These are phyloP conservation scores for Synergus umbraculus DNA, from an alignment of 2,888 invertebrate species.

Conservation along the genomic window DNA sequence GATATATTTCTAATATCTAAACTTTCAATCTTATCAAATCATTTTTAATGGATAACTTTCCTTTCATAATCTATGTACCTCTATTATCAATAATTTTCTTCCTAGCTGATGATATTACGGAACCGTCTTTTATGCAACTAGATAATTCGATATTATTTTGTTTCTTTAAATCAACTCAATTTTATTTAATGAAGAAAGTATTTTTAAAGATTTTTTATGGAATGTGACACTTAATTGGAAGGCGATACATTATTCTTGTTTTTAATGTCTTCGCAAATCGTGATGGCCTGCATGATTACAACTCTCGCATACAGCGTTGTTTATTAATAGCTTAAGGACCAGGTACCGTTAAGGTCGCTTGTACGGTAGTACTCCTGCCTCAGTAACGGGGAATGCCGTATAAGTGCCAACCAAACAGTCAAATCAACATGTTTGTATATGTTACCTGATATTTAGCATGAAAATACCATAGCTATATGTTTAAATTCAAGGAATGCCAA, in stretches of 20 bases:
- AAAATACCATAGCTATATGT: neutral
- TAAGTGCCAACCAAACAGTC: slow-evolving; percentile 48
- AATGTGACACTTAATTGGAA: neutral
- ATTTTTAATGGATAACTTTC: slow-evolving; percentile 21
- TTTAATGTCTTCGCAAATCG: slow-evolving; percentile 8
- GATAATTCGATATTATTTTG: too few relatives aligned
- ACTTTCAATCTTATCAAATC: slow-evolving; percentile 30
- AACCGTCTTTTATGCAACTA: neutral
- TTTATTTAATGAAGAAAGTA: too few relatives aligned
- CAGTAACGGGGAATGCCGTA: slow-evolving; percentile 50
- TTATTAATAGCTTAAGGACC: slow-evolving; percentile 68
- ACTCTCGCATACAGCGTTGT: slow-evolving; percentile 48
- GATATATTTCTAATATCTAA: slow-evolving; percentile 16
- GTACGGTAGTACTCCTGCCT: slow-evolving; percentile 55
- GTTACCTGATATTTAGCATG: slow-evolving; percentile 21
- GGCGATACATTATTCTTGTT: neutral
- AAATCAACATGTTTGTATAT: slow-evolving; percentile 27
- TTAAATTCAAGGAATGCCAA: neutral
- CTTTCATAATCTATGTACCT: neutral
- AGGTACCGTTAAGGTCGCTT: slow-evolving; percentile 73
- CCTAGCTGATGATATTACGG: neutral
- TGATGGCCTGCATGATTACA: slow-evolving; percentile 19
- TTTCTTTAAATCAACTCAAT: too few relatives aligned
- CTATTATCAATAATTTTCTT: neutral
- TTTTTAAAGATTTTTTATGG: neutral